These are phyloP conservation scores for Brachyhypopomus occidentalis DNA, from an alignment of 2,113 vertebrate species.

Conservation along the genomic window DNA sequence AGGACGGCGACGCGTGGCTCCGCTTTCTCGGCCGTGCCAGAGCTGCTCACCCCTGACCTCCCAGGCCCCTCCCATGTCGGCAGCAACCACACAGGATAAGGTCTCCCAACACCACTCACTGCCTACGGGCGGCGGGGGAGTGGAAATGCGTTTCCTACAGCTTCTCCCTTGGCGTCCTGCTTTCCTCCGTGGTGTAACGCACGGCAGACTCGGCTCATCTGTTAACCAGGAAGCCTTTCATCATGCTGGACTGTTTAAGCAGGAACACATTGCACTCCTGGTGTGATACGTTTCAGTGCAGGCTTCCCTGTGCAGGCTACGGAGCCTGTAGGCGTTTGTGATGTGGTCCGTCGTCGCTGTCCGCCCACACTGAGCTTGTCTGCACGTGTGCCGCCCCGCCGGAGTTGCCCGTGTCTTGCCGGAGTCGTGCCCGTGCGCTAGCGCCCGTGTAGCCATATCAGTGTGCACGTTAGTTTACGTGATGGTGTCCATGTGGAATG, in stretches of 20 bases:
- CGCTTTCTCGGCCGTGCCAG: too few relatives aligned
- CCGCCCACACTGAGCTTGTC: not conserved
- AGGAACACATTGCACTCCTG: not conserved
- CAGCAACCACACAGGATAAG: too few relatives aligned
- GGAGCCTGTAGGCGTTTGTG: not conserved
- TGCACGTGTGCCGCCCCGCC: not conserved
- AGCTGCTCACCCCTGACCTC: too few relatives aligned
- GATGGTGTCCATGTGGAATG: conserved; percentile 31
- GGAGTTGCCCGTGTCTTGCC: not conserved
- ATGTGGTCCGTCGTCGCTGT: not conserved
- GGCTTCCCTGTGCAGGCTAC: not conserved
- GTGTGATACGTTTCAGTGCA: not conserved
- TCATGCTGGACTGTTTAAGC: not conserved
- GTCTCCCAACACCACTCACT: too few relatives aligned
- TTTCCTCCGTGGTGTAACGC: too few relatives aligned
- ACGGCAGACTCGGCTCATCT: not conserved
- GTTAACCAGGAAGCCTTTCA: not conserved
- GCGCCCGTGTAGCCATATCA: not conserved
- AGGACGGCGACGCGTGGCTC: conserved; percentile 12
- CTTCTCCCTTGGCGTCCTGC: too few relatives aligned
- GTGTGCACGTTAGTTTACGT: not conserved
- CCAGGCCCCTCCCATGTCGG: too few relatives aligned
- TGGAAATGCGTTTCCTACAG: too few relatives aligned
- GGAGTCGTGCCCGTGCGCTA: not conserved
- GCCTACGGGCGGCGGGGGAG: too few relatives aligned